Evolutionary conservation across 2,797 vertebrate genomes (phyloP).

Genomic region (Sylvia borin): DNA sequence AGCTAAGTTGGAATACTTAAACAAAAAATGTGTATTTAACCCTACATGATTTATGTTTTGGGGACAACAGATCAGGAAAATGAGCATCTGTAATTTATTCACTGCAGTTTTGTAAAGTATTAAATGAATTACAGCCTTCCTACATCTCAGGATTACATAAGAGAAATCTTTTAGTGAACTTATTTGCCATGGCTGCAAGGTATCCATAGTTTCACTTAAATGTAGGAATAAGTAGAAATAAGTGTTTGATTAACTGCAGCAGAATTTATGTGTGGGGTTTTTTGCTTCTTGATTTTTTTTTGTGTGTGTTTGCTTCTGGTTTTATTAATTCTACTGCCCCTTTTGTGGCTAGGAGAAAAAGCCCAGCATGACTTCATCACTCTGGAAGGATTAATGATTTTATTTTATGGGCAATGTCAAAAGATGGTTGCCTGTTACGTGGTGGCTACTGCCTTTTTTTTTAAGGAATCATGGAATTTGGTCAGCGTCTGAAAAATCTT

Average conservation of each 20-base stretch:
- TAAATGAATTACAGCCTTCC: background rate
- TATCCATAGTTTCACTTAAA: background rate
- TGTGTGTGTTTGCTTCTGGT: background rate
- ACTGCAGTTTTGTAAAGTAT: background rate
- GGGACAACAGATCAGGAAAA: background rate
- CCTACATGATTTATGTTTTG: background rate
- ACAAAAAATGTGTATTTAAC: background rate
- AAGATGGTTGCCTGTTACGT: background rate
- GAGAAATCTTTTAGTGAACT: background rate
- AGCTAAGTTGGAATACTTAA: background rate
- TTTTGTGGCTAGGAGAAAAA: background rate
- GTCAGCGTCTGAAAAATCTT: background rate
- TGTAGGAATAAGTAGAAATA: background rate
- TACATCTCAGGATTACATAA: background rate
- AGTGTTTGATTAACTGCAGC: background rate
- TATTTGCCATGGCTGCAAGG: background rate
- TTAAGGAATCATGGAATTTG: background rate
- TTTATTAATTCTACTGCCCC: background rate
- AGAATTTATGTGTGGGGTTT: background rate
- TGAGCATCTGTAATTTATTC: background rate
- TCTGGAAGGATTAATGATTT: background rate
- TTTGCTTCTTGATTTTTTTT: background rate
- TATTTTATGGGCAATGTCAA: background rate
- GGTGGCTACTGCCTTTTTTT: background rate
- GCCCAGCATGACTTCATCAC: background rate